Conservation (phyloP, 2,888 invertebrate genomes). For the Sesia bembeciformis region DNA sequence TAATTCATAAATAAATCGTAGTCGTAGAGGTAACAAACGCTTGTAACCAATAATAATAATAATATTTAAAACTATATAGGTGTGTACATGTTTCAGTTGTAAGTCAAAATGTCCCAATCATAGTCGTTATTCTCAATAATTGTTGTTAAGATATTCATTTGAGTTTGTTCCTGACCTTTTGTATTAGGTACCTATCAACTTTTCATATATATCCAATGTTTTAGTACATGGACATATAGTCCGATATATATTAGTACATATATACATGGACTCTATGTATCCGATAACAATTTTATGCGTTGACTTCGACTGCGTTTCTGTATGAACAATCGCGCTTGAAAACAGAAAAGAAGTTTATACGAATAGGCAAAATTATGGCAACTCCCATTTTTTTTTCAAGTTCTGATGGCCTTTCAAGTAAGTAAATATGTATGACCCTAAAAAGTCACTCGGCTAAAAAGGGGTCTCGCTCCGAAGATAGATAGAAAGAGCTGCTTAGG, state of each 20-base stretch:
- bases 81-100: constrained; percentile 1
- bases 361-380: too few relatives aligned
- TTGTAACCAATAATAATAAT: not conserved
- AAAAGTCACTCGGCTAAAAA: too few relatives aligned
- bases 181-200: constrained; percentile 21
- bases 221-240: too few relatives aligned
- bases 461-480: too few relatives aligned
- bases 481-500: too few relatives aligned
- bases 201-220: constrained; percentile 14
- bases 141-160: constrained; percentile 30
- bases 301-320: not conserved
- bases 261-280: constrained; percentile 6
- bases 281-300: not conserved
- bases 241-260: constrained; percentile 14
- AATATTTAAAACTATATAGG: not conserved
- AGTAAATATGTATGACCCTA: too few relatives aligned
- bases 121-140: constrained; percentile 6
- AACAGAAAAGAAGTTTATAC: not conserved
- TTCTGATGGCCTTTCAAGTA: too few relatives aligned
- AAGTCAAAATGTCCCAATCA: not conserved
- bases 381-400: too few relatives aligned
- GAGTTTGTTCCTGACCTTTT: constrained; percentile 23
- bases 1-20: not conserved
- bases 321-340: not conserved
- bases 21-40: not conserved